Evolutionary conservation across 2,113 vertebrate genomes (phyloP).

Genomic region (Baryphthengus martii): DNA sequence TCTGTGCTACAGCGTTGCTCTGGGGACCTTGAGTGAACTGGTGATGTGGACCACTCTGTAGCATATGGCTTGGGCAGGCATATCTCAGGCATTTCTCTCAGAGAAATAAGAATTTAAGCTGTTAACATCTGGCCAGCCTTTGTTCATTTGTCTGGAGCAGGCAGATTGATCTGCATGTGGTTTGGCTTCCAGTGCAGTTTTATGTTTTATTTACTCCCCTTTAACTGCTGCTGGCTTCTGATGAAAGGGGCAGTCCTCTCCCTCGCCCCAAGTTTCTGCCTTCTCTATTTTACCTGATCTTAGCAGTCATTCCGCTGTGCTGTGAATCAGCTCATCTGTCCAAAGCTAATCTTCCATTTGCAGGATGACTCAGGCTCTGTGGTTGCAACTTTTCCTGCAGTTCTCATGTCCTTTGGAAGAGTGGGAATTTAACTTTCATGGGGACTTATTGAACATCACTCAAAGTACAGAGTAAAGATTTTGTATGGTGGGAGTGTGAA

Average conservation of each 20-base stretch:
- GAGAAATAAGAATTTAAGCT: background rate
- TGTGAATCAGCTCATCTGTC: background rate
- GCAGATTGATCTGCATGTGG: background rate
- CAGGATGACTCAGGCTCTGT: background rate
- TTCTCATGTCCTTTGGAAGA: background rate
- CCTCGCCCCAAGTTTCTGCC: background rate
- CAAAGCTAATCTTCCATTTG: background rate
- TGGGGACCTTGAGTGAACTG: background rate
- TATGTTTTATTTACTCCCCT: background rate
- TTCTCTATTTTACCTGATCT: background rate
- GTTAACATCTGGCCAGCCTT: background rate
- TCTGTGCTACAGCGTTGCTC: background rate
- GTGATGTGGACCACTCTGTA: background rate
- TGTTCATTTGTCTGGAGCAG: background rate
- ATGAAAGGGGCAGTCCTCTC: background rate
- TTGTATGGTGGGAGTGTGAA: background rate
- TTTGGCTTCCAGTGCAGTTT: background rate
- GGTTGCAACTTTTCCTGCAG: background rate
- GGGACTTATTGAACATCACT: background rate
- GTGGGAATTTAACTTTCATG: background rate
- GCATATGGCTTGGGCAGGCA: background rate
- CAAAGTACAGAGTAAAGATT: background rate
- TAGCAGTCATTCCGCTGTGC: background rate
- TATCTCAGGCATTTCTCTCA: background rate
- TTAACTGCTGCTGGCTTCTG: background rate